Evolutionary conservation across 2,113 vertebrate genomes (phyloP), one percentile per base, ranked within the genome.

Genomic region (Seriola rivoliana): DNA sequence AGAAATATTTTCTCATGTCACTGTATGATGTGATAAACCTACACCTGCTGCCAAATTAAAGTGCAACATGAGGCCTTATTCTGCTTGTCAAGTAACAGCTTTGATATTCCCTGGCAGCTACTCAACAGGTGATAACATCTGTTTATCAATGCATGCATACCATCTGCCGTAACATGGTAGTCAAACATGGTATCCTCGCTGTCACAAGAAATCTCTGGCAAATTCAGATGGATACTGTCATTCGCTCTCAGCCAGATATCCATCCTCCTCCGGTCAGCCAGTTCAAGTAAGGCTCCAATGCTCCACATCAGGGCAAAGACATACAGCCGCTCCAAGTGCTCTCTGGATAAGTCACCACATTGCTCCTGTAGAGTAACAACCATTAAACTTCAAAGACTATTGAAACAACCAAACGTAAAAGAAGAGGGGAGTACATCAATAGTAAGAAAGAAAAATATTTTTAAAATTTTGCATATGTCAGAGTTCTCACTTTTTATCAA

Each of bases 301-400:
- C 98, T 99, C 98, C 98, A 99, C 96, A 99, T 97, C 36, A 99
- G 94, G 10, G 97, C 95, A 67, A 99, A 99, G 65, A 97, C n/a
- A 9, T 97, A 99, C 12, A 99, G 91, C 5, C 96, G 94, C 88
- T 95, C 97, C 94, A 99, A 86, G 87, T 97, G 95, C 62, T 94
- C 95, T 3, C 86, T 77, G 2, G 94, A 92, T 50, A 97, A 60
- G 75, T 99, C 97, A 0, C 92, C 94, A 16, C 95, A 93, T 84
- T 97, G 96, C 8, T 99, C 98, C 98, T 99, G 85, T 71, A 86
- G 59, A 58, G 50, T 1, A 78, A 77, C 11, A 78, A 14, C 3
- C 23, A 74, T 42, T 70, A 40, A 48, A 60, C 29, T 68, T 38
- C 52, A 64, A 52, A 14, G 50, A 36, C 21, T 70, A 36, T 29